Evolutionary conservation across 2,888 invertebrate genomes (phyloP), one percentile per base, ranked within the genome.

Genomic region (Capitulum mitella): DNA sequence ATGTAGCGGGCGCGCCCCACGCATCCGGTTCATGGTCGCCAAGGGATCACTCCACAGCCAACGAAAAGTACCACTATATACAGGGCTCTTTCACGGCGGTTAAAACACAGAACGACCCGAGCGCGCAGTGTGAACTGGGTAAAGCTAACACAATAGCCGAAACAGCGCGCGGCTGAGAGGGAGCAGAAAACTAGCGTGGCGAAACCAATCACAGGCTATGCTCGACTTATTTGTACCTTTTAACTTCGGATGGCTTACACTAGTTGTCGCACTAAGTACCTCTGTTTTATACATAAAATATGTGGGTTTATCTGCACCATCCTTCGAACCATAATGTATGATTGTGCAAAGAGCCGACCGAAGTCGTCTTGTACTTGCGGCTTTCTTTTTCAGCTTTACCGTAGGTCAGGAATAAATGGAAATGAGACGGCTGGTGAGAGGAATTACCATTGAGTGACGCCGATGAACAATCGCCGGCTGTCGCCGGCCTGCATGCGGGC

Each of bases 221-320:
- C 37, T 40, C 70, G 37, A 70, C 70, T 70, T 70, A 70, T 70
- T 70, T 70, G 70, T 70, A 70, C 70, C 70, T 70, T 64, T 64
- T 70, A 70, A 40, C 70, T 40, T 70, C 70, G 70, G 70, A 40
- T 70, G 70, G 40, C 70, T 70, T 70, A 70, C 64, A 64, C 70
- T 70, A 70, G 70, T 40, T 70, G 70, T 40, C 70, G 40, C 70
- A 70, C 70, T 70, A 70, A 70, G 70, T 70, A 70, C 70, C 40
- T 70, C 70, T 70, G 70, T 70, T 70, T 70, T 70, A 70, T 70
- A 70, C 70, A 70, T 70, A 70, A 70, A 70, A 70, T 70, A 70
- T 40, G 70, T 70, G 37, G 70, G 70, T 40, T 64, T 70, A 70
- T 70, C 70, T 70, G 70, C 70, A 70, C 37, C 70, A 70, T 70